Evolutionary conservation across 53 echinoderm and acorn worm species (phyloP).

Genomic region (Echinometra lucunter): DNA sequence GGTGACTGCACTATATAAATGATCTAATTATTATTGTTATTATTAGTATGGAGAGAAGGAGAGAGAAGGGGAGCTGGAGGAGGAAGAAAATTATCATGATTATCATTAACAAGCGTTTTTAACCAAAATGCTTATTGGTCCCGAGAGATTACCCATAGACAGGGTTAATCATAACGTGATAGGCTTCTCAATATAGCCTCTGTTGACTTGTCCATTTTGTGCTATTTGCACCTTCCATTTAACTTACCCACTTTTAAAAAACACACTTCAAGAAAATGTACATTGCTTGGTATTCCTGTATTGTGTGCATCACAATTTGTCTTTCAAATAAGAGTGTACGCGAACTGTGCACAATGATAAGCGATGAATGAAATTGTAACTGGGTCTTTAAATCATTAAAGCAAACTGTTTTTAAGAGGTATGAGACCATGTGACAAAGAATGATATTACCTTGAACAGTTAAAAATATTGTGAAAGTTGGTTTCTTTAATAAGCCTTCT

Average conservation of each 20-base stretch:
- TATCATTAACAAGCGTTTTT: no score
- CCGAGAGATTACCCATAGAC: no score
- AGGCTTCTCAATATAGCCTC: not conserved
- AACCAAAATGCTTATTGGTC: no score
- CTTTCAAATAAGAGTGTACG: not conserved
- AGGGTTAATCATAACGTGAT: not conserved
- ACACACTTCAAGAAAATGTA: not conserved
- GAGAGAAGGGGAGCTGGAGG: no score
- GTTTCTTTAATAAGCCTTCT: not conserved
- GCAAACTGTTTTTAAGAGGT: not conserved
- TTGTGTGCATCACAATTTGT: not conserved
- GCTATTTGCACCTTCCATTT: not conserved
- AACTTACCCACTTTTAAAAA: not conserved
- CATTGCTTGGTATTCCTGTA: not conserved
- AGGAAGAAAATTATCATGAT: no score
- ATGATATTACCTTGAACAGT: no score
- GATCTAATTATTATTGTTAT: no score
- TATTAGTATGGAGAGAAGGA: no score
- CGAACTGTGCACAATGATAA: not conserved
- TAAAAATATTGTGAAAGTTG: no score
- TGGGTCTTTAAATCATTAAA: not conserved
- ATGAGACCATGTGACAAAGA: not conserved
- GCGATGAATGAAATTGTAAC: not conserved
- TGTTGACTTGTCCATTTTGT: not conserved
- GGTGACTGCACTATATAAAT: no score